These are phyloP conservation scores for Pomatorhinus ruficollis DNA, from an alignment of 2,113 vertebrate species.

Conservation along the genomic window DNA sequence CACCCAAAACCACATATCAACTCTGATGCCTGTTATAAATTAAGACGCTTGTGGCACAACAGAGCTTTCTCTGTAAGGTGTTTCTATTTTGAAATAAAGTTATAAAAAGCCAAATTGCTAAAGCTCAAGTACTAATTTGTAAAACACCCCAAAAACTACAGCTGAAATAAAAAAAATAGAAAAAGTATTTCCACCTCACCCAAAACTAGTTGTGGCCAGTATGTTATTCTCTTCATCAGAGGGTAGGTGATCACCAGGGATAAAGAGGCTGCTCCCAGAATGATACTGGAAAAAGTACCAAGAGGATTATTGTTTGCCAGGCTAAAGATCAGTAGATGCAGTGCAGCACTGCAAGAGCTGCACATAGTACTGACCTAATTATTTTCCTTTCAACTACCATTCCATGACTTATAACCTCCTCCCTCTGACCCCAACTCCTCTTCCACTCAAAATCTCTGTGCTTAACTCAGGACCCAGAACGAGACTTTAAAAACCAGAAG, in stretches of 20 bases:
- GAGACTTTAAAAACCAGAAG: neutral
- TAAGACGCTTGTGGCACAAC: neutral
- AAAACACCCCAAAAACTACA: neutral
- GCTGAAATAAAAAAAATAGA: neutral
- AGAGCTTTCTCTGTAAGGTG: neutral
- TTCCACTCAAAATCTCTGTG: neutral
- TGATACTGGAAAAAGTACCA: conserved; percentile 76
- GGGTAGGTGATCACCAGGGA: conserved; percentile 89
- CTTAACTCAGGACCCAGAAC: neutral
- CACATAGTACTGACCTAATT: neutral
- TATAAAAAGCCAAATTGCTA: neutral
- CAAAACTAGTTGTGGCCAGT: conserved; percentile 91
- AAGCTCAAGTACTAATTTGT: neutral
- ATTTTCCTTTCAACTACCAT: neutral
- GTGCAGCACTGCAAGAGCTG: neutral
- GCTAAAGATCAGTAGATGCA: neutral
- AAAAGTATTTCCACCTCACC: conserved; percentile 75
- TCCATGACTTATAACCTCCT: neutral
- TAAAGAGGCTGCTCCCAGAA: conserved; percentile 88
- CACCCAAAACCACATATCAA: neutral
- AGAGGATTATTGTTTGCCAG: neutral
- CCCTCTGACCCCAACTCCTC: neutral
- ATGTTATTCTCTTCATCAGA: conserved; percentile 94
- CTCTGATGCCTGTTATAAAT: neutral
- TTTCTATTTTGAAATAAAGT: neutral